phyloP scores from a whole-genome alignment of 2,797 vertebrate genomes.

The Poeciliopsis turneri region DNA sequence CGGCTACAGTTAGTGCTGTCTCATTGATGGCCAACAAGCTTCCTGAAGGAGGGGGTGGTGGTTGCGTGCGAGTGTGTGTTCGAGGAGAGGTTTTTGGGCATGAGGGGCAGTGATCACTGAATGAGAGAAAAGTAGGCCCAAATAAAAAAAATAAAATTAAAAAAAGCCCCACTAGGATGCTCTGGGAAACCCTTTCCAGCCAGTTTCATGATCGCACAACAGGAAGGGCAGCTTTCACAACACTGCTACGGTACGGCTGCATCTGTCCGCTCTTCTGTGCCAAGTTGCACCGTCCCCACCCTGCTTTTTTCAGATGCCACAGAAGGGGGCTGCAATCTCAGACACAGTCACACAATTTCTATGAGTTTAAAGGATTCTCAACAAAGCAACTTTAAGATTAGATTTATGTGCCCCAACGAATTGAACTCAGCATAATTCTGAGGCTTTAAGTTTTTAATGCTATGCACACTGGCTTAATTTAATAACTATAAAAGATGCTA shows the following conservation, averaged over 20 bases:
- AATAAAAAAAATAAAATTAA: conserved; percentile 25
- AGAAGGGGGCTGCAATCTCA: not conserved
- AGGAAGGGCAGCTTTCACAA: conserved; percentile 82
- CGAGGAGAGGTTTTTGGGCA: conserved; percentile 22
- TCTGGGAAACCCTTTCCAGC: conserved; percentile 59
- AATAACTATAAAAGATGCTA: not conserved
- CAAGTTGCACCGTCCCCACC: conserved; percentile 23
- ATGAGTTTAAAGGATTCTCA: not conserved
- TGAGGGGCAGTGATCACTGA: conserved; percentile 53
- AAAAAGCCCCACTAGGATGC: conserved; percentile 51
- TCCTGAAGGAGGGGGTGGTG: conserved; percentile 63
- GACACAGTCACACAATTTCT: not conserved
- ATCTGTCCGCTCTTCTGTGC: conserved; percentile 41
- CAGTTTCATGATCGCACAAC: conserved; percentile 64
- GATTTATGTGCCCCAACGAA: not conserved
- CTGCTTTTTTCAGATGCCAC: conserved; percentile 43
- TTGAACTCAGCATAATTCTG: not conserved
- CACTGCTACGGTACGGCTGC: conserved; percentile 27
- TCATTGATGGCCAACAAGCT: conserved; percentile 78
- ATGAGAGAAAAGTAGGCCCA: conserved; percentile 38
- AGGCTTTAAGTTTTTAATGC: not conserved
- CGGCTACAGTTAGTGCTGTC: conserved; percentile 80
- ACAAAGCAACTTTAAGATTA: not conserved
- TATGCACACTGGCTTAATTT: not conserved
- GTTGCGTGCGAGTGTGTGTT: conserved; percentile 13